A percentile compares a stretch with the other conserved stretches of the same genome.
phyloP scores from a whole-genome alignment of 2,113 vertebrate genomes.

The Sprattus sprattus region DNA sequence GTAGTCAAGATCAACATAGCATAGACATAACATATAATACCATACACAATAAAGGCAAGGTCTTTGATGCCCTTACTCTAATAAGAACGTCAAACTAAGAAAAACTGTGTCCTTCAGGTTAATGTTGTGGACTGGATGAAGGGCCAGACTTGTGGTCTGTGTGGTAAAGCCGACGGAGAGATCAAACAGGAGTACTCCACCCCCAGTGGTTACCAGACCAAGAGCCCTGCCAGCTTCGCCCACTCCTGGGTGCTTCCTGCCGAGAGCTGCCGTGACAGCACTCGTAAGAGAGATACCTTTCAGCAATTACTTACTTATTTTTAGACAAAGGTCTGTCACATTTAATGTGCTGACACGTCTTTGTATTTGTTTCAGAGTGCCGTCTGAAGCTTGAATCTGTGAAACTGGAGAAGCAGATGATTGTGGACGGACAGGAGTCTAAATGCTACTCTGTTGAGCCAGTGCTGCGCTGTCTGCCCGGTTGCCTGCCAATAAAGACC shows the following conservation, averaged over 20 bases:
- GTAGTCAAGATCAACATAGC: too few relatives aligned
- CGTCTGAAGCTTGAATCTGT: slow-evolving; percentile 66
- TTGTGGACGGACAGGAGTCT: slow-evolving; percentile 54
- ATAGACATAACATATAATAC: too few relatives aligned
- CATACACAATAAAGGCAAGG: too few relatives aligned
- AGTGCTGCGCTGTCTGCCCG: slow-evolving; percentile 67
- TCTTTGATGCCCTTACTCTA: too few relatives aligned
- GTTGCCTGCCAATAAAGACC: slow-evolving; percentile 61
- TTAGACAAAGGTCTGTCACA: too few relatives aligned
- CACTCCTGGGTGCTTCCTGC: slow-evolving; percentile 77
- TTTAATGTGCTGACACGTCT: background rate
- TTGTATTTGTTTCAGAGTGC: slow-evolving; percentile 60
- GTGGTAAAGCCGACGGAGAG: slow-evolving; percentile 77
- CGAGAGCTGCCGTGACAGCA: slow-evolving; percentile 63
- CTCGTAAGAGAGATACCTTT: slow-evolving; percentile 44
- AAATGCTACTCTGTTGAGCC: slow-evolving; percentile 74
- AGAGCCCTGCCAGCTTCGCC: slow-evolving; percentile 68
- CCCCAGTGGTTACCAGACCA: slow-evolving; percentile 65
- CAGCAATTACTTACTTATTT: too few relatives aligned
- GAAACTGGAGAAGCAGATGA: slow-evolving; percentile 62
- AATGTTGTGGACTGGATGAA: slow-evolving; percentile 76
- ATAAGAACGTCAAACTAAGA: background rate
- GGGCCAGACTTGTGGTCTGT: slow-evolving; percentile 77
- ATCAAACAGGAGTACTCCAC: slow-evolving; percentile 68
- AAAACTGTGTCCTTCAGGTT: slow-evolving; percentile 62